Conservation (phyloP, 2,888 invertebrate species). For the Drosophila anomelani region DNA sequence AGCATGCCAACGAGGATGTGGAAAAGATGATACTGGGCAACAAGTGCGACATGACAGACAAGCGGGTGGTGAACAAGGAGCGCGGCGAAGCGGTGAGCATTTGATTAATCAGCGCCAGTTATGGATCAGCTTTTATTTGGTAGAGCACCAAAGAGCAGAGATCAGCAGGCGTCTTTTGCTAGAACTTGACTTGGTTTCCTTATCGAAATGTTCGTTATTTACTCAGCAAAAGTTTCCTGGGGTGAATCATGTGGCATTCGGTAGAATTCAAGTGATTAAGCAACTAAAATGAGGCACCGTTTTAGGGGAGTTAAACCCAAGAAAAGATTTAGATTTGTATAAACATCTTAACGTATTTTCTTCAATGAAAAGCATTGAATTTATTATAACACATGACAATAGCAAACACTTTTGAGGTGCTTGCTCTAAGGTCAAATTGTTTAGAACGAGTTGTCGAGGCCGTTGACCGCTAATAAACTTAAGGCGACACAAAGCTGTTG, state of each 20-base stretch:
- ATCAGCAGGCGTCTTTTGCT: too few species aligned
- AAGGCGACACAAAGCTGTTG: neutral
- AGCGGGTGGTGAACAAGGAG: slow-evolving; percentile 95
- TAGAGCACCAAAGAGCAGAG: too few species aligned
- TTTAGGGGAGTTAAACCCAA: neutral
- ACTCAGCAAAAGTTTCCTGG: neutral
- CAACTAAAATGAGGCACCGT: neutral
- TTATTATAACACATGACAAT: neutral
- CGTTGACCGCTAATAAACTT: neutral
- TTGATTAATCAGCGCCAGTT: neutral
- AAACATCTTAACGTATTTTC: neutral
- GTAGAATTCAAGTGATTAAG: neutral
- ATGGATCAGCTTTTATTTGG: neutral
- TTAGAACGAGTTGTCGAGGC: neutral
- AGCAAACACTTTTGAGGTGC: neutral
- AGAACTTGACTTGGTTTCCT: neutral
- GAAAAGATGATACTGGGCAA: slow-evolving; percentile 99
- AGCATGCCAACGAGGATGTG: slow-evolving; percentile 99
- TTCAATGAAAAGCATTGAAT: neutral
- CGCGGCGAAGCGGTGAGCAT: slow-evolving; percentile 94
- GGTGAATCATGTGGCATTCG: neutral
- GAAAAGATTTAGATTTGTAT: neutral
- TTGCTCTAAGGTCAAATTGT: slow-evolving; percentile 2
- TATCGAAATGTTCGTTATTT: neutral
- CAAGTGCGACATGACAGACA: slow-evolving; percentile 99